Conservation (phyloP, 1,140 invertebrate genomes). For the Lordiphosa mommai region DNA sequence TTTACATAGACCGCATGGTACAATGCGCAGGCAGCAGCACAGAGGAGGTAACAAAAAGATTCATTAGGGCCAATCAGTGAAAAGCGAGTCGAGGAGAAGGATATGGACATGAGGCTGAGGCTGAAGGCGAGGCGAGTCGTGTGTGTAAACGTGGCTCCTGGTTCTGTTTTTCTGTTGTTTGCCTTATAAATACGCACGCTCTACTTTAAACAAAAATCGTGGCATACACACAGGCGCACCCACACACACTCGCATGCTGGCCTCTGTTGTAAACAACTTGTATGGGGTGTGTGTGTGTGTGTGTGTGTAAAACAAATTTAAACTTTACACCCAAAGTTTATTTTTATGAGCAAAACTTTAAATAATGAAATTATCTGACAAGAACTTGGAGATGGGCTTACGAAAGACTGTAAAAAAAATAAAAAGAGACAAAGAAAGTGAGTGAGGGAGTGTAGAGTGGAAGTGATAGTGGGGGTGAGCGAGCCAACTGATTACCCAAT, state of each 20-base stretch:
- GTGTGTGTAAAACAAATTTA: slow-evolving; percentile 76
- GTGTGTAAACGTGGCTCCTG: slow-evolving; percentile 49
- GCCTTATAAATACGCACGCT: slow-evolving; percentile 75
- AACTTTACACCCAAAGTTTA: slow-evolving; percentile 76
- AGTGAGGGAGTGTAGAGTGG: slow-evolving; percentile 3
- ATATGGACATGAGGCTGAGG: slow-evolving; percentile 15
- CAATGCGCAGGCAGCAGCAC: slow-evolving; percentile 70
- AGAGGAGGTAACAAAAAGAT: slow-evolving; percentile 72
- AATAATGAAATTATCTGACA: slow-evolving; percentile 76
- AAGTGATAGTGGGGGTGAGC: slow-evolving; percentile 1
- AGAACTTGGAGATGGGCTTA: slow-evolving; percentile 59
- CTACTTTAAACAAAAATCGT: slow-evolving; percentile 68
- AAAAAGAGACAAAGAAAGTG: neutral
- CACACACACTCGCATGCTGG: slow-evolving; percentile 21
- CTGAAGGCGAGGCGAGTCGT: slow-evolving; percentile 31
- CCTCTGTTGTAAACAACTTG: slow-evolving; percentile 52
- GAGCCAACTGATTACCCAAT: slow-evolving; percentile 42
- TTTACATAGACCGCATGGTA: slow-evolving; percentile 73
- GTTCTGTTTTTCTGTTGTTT: slow-evolving; percentile 53
- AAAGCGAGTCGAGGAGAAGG: slow-evolving; percentile 56
- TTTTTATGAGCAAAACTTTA: slow-evolving; percentile 76
- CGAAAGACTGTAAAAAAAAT: slow-evolving; percentile 7
- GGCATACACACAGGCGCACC: slow-evolving; percentile 25
- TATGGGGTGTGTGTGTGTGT: slow-evolving; percentile 17
- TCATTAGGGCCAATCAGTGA: slow-evolving; percentile 76